A percentile compares a stretch with the other conserved stretches of the same genome.
Evolutionary conservation across 37 sponge, comb jelly and placozoan species (phyloP).

Genomic region (Aplysina aerophoba): DNA sequence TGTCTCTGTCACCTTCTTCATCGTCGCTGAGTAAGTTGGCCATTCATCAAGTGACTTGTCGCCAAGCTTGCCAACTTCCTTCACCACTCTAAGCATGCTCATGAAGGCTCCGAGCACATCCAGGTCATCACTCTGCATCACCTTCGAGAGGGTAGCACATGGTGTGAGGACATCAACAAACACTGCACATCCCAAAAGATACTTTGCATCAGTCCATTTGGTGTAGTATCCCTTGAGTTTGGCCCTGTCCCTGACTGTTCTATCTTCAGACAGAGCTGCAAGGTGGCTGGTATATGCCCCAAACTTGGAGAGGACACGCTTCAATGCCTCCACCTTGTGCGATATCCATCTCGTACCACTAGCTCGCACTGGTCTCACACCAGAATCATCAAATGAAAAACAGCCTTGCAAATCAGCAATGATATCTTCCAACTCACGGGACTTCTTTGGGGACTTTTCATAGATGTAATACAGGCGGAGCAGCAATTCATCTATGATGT

Average conservation of each 20-base stretch:
- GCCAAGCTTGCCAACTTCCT: background rate
- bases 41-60: background rate
- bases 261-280: slow-evolving; percentile 49
- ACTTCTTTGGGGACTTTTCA: slow-evolving; percentile 75
- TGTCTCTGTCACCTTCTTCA: background rate
- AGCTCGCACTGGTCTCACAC: slow-evolving; percentile 54
- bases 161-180: slow-evolving; percentile 57
- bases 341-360: slow-evolving; percentile 70
- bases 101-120: background rate
- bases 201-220: slow-evolving; percentile 60
- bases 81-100: background rate
- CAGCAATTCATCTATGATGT: slow-evolving; percentile 58
- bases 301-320: slow-evolving; percentile 45
- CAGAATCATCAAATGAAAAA: slow-evolving; percentile 50
- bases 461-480: slow-evolving; percentile 58
- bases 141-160: slow-evolving; percentile 10
- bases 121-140: slow-evolving; percentile 15
- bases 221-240: slow-evolving; percentile 50
- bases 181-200: slow-evolving; percentile 60
- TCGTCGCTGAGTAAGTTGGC: background rate
- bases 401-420: slow-evolving; percentile 47
- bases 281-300: slow-evolving; percentile 72
- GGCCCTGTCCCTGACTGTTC: slow-evolving; percentile 47
- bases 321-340: slow-evolving; percentile 66
- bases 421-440: slow-evolving; percentile 56